Evolutionary conservation across 2,888 invertebrate genomes (phyloP).

Genomic region (Brachyopa scutellaris): DNA sequence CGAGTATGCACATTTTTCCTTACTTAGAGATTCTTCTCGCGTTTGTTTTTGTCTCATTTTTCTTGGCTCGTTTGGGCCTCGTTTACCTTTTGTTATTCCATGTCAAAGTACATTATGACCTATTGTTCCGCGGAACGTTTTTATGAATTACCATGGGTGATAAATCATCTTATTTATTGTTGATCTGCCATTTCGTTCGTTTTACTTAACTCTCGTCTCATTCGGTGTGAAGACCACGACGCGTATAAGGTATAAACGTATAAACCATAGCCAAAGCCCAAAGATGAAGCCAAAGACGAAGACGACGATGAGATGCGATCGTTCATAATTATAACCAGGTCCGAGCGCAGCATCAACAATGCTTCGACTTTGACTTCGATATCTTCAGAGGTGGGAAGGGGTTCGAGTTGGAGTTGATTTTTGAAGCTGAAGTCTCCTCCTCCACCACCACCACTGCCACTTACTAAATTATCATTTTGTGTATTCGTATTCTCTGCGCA

Average conservation of each 20-base stretch:
- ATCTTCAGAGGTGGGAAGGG: no score
- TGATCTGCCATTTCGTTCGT: conserved; percentile 73
- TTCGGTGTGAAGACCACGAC: conserved; percentile 14
- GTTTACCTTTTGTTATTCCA: conserved; percentile 74
- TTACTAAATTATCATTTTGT: conserved; percentile 32
- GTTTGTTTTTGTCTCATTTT: conserved; percentile 71
- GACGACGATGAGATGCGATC: conserved; percentile 42
- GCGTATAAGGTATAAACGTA: no score
- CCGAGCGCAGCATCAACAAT: conserved; percentile 21
- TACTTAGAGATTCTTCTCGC: conserved; percentile 42
- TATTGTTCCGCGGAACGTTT: conserved; percentile 74
- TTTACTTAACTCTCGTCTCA: conserved; percentile 55
- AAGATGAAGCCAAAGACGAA: conserved; percentile 12
- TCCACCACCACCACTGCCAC: neutral
- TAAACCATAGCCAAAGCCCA: no score
- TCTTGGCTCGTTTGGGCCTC: conserved; percentile 74
- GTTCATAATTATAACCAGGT: conserved; percentile 58
- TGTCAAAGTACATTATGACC: conserved; percentile 76
- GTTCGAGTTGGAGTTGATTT: neutral
- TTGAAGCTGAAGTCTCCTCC: neutral
- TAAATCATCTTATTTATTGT: conserved; percentile 75
- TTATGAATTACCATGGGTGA: conserved; percentile 76
- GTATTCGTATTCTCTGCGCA: conserved; percentile 44
- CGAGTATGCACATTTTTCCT: conserved; percentile 6
- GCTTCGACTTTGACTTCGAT: no score